These are phyloP conservation scores for Perca schrenkii DNA, from an alignment of 2,113 vertebrate genomes.

Conservation along the genomic window DNA sequence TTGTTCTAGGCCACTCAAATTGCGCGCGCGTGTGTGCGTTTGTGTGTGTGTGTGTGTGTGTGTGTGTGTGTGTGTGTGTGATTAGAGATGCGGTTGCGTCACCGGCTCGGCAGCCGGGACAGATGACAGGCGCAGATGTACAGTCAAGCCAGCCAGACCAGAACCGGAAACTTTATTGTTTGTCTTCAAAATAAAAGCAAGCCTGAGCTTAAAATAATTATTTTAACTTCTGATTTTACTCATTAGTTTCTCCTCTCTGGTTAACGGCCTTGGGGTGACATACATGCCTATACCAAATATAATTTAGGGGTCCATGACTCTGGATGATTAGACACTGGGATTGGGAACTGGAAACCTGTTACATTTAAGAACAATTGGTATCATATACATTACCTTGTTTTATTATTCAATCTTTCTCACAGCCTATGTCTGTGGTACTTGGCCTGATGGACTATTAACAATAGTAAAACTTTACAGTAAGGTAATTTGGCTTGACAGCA, in stretches of 20 bases:
- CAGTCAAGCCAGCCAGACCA: constrained; percentile 25
- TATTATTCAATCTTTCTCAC: too few relatives aligned
- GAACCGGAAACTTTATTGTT: background rate
- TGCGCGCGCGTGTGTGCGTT: background rate
- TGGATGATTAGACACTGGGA: background rate
- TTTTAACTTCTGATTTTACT: background rate
- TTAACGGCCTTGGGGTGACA: background rate
- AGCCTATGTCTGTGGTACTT: background rate
- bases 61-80: constrained; percentile 24
- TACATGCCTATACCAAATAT: background rate
- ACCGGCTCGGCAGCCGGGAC: constrained; percentile 59
- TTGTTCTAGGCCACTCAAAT: constrained; percentile 40
- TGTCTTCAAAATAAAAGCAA: constrained; percentile 54
- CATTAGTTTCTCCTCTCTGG: background rate
- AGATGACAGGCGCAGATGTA: constrained; percentile 71
- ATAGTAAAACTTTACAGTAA: background rate
- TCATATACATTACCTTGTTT: background rate
- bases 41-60: background rate
- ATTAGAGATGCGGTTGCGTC: constrained; percentile 69
- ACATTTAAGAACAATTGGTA: background rate
- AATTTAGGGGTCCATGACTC: background rate
- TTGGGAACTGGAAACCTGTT: too few relatives aligned
- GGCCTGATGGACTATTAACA: background rate
- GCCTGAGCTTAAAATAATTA: too few relatives aligned
- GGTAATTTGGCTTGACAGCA: background rate